Evolutionary conservation across 2,888 invertebrate genomes (phyloP).

Genomic region (Pseudococcus longispinus): DNA sequence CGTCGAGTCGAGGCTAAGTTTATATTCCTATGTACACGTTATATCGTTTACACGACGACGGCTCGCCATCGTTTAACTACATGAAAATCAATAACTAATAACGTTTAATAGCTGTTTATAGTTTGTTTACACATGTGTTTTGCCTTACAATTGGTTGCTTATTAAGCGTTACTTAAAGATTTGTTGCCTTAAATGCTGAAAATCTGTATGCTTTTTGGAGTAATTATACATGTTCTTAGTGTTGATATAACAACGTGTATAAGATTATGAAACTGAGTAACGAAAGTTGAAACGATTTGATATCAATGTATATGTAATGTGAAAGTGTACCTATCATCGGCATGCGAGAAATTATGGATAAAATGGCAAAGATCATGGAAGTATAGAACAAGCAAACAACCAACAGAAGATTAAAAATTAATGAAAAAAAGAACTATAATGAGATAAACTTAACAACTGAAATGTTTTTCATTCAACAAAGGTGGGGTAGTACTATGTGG

Average conservation of each 20-base stretch:
- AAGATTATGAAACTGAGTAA: neutral
- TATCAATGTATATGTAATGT: no score
- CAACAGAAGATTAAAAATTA: no score
- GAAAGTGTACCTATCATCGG: no score
- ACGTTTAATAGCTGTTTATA: constrained; percentile 22
- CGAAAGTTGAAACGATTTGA: neutral
- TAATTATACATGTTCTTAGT: neutral
- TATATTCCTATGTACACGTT: constrained; percentile 5
- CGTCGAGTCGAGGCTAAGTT: neutral
- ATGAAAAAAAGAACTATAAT: no score
- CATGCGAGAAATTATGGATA: no score
- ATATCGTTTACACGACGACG: constrained; percentile 32
- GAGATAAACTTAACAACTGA: no score
- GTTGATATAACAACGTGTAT: neutral
- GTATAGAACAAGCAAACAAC: no score
- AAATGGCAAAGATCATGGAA: no score
- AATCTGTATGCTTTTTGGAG: no score
- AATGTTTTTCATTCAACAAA: no score
- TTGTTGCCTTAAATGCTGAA: neutral
- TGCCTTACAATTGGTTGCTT: constrained; percentile 18
- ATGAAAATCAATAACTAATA: constrained; percentile 37
- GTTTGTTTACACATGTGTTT: constrained; percentile 37
- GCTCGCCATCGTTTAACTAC: constrained; percentile 21
- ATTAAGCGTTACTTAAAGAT: constrained; percentile 2
- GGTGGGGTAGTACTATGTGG: no score